These are phyloP conservation scores for Chloropsis hardwickii DNA, from an alignment of 2,113 vertebrate genomes.

Conservation along the genomic window DNA sequence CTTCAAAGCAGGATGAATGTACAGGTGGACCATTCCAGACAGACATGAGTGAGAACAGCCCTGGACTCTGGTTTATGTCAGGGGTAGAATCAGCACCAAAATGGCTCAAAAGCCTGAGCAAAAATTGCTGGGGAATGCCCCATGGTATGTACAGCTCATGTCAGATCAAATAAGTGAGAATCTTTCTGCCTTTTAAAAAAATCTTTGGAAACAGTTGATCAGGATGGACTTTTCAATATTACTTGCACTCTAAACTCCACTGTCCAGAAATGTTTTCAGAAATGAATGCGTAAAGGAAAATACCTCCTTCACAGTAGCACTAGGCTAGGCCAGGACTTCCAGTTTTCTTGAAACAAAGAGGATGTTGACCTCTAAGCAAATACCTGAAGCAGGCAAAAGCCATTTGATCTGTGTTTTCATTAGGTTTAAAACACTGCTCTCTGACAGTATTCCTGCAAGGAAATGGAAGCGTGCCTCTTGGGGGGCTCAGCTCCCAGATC, in stretches of 20 bases:
- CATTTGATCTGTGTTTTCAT: background rate
- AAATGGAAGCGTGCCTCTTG: background rate
- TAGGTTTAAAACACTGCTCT: background rate
- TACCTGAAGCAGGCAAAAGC: background rate
- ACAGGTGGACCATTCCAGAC: background rate
- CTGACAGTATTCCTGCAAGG: background rate
- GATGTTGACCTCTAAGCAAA: background rate
- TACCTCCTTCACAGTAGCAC: background rate
- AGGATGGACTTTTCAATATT: background rate
- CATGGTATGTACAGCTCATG: background rate
- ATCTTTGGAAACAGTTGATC: background rate
- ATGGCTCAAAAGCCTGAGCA: background rate
- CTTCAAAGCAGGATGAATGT: background rate
- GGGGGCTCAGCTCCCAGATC: background rate
- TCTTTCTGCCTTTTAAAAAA: background rate
- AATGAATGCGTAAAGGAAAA: background rate
- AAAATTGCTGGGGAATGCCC: background rate
- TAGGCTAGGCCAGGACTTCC: background rate
- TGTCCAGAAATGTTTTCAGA: background rate
- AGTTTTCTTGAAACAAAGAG: background rate
- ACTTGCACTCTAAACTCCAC: background rate
- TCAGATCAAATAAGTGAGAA: background rate
- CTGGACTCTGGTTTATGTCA: background rate
- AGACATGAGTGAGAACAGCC: background rate
- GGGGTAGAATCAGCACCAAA: background rate